Conservation (phyloP, 64 coral and sea anemone genomes). For the Acropora tenuis region DNA sequence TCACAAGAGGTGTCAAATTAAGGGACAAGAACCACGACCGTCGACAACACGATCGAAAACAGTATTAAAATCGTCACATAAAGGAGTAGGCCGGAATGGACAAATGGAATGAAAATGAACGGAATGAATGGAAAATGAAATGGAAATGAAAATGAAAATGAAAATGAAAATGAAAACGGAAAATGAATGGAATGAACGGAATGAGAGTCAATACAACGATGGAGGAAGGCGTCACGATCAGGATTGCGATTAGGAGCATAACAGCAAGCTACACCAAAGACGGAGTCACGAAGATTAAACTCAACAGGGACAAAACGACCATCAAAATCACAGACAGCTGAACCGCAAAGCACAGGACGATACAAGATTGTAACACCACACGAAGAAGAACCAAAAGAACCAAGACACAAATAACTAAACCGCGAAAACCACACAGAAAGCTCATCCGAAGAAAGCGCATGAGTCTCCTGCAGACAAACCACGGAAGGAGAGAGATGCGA, state of each 20-base stretch:
- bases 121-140: too few relatives aligned
- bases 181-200: background rate
- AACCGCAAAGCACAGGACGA: background rate
- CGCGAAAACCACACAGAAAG: constrained; percentile 35
- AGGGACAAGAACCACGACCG: background rate
- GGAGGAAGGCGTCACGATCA: background rate
- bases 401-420: background rate
- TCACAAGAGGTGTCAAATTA: too few relatives aligned
- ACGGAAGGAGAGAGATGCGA: background rate
- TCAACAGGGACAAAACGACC: too few relatives aligned
- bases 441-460: constrained; percentile 1
- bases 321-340: too few relatives aligned
- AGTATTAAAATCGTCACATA: too few relatives aligned
- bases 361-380: background rate
- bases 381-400: background rate
- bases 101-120: too few relatives aligned
- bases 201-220: background rate
- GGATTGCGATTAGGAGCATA: too few relatives aligned
- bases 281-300: too few relatives aligned
- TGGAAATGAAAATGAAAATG: too few relatives aligned
- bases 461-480: constrained; percentile 62
- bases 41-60: background rate
- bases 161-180: background rate
- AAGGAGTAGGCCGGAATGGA: too few relatives aligned
- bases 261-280: too few relatives aligned